Percentiles rank a stretch among this genome's conserved stretches.
These are phyloP conservation scores for Phyllopteryx taeniolatus DNA, from an alignment of 2,113 vertebrate genomes.

Conservation along the genomic window DNA sequence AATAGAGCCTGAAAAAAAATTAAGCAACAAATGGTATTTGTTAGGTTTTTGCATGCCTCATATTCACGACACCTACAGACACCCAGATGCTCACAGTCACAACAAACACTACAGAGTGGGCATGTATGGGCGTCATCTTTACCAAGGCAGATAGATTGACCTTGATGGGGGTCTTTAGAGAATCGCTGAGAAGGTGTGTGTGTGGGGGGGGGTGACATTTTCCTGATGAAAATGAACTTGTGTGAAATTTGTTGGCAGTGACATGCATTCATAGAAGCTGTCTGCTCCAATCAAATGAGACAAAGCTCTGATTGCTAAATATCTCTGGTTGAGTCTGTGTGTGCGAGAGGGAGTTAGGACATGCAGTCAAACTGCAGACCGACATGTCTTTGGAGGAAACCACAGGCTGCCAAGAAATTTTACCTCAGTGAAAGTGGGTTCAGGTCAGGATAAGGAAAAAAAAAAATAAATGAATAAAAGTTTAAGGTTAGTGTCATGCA, in stretches of 20 bases:
- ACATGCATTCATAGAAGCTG: slow-evolving; percentile 39
- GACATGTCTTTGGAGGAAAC: slow-evolving; percentile 4
- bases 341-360: slow-evolving; percentile 1
- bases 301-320: slow-evolving; percentile 56
- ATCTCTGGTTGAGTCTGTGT: slow-evolving; percentile 22
- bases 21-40: background rate
- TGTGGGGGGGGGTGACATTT: slow-evolving; percentile 27
- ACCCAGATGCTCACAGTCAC: slow-evolving; percentile 1
- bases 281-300: slow-evolving; percentile 57
- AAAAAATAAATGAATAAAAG: too few species aligned
- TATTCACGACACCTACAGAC: background rate
- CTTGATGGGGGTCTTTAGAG: slow-evolving; percentile 40
- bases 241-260: slow-evolving; percentile 29
- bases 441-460: slow-evolving; percentile 10
- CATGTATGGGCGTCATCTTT: background rate
- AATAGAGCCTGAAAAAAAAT: slow-evolving; percentile 81
- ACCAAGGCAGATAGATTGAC: slow-evolving; percentile 40
- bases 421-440: slow-evolving; percentile 6
- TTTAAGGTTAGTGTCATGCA: background rate
- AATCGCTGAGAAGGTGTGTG: slow-evolving; percentile 12
- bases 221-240: slow-evolving; percentile 50
- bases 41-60: background rate
- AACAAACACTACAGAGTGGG: slow-evolving; percentile 5
- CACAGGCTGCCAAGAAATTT: slow-evolving; percentile 7
- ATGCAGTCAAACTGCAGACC: slow-evolving; percentile 16